Percentiles rank a stretch among this genome's conserved stretches.
phyloP scores from a whole-genome alignment of 1,140 invertebrate genomes.

The Zaprionus camerounensis region DNA sequence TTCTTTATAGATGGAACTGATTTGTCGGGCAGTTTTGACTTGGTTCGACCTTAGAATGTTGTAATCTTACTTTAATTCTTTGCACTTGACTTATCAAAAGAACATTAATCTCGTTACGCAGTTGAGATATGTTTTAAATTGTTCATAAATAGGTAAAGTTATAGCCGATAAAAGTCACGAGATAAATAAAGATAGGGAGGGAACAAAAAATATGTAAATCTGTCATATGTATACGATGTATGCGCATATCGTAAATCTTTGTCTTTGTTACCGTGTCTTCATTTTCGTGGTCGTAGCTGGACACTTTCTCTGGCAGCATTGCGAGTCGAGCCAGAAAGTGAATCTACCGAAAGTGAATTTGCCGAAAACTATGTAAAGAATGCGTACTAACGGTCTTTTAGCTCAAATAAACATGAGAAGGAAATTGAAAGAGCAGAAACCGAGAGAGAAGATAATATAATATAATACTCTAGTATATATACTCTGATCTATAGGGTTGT shows the following conservation, averaged over 20 bases:
- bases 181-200: slow-evolving; percentile 36
- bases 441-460: not conserved
- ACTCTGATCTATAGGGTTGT: slow-evolving; percentile 1
- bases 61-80: not conserved
- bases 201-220: slow-evolving; percentile 48
- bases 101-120: not conserved
- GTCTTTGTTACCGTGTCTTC: slow-evolving; percentile 57
- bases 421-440: not conserved
- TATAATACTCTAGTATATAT: not conserved
- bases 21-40: too few relatives aligned
- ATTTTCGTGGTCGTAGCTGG: slow-evolving; percentile 44
- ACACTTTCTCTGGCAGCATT: slow-evolving; percentile 63
- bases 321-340: slow-evolving; percentile 33
- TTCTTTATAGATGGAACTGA: too few relatives aligned
- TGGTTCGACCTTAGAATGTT: too few relatives aligned
- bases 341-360: slow-evolving; percentile 28
- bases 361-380: slow-evolving; percentile 33
- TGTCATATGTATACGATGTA: slow-evolving; percentile 53
- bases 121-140: slow-evolving; percentile 45
- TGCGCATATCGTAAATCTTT: slow-evolving; percentile 65
- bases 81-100: not conserved
- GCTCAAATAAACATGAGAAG: not conserved
- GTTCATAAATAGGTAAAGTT: slow-evolving; percentile 32
- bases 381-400: not conserved
- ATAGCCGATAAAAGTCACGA: slow-evolving; percentile 7